A percentile compares a stretch with the other conserved stretches of the same genome.
phyloP scores from a whole-genome alignment of 2,888 invertebrate genomes.

The Erebia epiphron region DNA sequence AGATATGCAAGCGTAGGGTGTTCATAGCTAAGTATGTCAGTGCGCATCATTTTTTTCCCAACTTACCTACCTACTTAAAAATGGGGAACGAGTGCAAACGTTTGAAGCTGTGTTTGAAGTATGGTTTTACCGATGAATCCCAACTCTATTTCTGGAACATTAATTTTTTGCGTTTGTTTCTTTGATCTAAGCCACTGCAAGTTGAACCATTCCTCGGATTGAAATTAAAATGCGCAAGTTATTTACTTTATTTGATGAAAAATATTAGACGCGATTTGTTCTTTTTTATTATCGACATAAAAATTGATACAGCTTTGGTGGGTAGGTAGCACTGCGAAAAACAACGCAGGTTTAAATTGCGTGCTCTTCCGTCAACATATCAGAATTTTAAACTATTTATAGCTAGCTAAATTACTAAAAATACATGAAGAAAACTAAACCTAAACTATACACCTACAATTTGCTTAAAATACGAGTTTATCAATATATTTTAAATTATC shows the following conservation, averaged over 20 bases:
- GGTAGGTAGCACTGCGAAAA: no score
- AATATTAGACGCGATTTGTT: no score
- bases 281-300: no score
- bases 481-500: no score
- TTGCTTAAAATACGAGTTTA: no score
- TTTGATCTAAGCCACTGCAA: constrained; percentile 35
- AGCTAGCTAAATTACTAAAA: no score
- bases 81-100: constrained; percentile 23
- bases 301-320: no score
- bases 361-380: no score
- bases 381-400: no score
- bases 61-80: constrained; percentile 14
- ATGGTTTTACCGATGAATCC: constrained; percentile 34
- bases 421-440: no score
- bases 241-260: not conserved
- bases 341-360: no score
- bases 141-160: constrained; percentile 33
- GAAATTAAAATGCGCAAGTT: constrained; percentile 21
- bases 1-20: not conserved
- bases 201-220: constrained; percentile 19
- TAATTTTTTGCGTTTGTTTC: constrained; percentile 34
- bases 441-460: no score
- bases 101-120: constrained; percentile 37
- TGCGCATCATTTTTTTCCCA: constrained; percentile 19
- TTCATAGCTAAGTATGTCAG: not conserved